Evolutionary conservation across 1,140 invertebrate genomes (phyloP), one percentile per base, ranked within the genome.

Genomic region (Lepidostoma basale): DNA sequence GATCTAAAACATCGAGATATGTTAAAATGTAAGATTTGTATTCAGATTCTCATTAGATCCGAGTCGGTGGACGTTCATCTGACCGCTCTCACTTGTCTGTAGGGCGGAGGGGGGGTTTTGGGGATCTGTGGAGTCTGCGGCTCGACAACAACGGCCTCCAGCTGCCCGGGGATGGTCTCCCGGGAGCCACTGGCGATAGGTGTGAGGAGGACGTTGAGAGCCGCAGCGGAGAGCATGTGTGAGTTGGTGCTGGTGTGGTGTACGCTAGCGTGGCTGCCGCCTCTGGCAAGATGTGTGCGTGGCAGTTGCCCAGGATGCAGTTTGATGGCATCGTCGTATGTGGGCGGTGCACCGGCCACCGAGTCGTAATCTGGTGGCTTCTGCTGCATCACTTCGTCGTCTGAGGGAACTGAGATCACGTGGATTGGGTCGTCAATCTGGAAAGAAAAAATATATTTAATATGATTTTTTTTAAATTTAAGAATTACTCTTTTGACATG

Each of bases 321-420:
- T 76, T 89, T 90, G 73, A 91, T 89, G 10, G 89, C 89, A 72
- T 90, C 89, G 68, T 90, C 89, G 75, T 91, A 91, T 23, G 87
- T 88, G 0, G 89, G 89, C 36, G 88, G 88, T 40, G 85, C 83
- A 14, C 88, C 88, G 2, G 87, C 85, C 23, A 90, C 88, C 0
- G 86, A 84, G 70, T 90, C 88, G 76, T 91, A 91, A 74, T 90
- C 89, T 20, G 89, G 89, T 20, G 89, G 89, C 75, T 91, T 91
- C 70, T 88, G 87, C 62, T 86, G 79, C 75, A 82, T 83, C 26
- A 81, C 77, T 69, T 82, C 80, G 49, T 83, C 80, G 64, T 84
- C 82, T 8, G 60, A 66, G 59, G 86, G 85, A 72, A 88, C 85
- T 52, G 86, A 84, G 69, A 88, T 88, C 62, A 89, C 85, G 75